These are phyloP conservation scores for Amorpha juglandis DNA, from an alignment of 2,888 invertebrate genomes.

Conservation along the genomic window DNA sequence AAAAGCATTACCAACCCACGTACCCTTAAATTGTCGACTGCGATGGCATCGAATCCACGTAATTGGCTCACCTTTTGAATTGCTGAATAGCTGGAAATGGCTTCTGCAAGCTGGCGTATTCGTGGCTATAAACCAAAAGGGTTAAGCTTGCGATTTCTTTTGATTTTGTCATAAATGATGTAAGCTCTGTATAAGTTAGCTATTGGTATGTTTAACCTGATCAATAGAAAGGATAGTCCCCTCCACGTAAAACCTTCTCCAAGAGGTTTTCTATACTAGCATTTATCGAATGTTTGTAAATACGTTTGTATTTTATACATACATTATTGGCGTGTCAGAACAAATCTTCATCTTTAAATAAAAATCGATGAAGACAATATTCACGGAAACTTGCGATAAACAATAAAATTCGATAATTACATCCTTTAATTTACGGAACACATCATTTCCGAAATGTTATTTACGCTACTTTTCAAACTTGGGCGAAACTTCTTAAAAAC, in stretches of 20 bases:
- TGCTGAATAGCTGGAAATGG: constrained; percentile 20
- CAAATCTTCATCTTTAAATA: too few species aligned
- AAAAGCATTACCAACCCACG: constrained; percentile 15
- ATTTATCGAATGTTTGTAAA: too few species aligned
- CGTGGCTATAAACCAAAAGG: not conserved
- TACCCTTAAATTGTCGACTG: constrained; percentile 25
- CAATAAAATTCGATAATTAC: not conserved
- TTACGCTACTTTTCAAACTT: constrained; percentile 31
- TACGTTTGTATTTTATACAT: too few species aligned
- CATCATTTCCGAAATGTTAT: constrained; percentile 26
- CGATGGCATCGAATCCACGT: constrained; percentile 25
- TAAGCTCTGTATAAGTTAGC: not conserved
- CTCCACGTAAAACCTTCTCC: too few species aligned
- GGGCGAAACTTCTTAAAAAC: constrained; percentile 29
- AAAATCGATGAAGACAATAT: too few species aligned
- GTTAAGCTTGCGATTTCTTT: not conserved
- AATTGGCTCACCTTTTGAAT: constrained; percentile 35
- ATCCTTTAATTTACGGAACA: not conserved
- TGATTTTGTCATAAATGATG: not conserved
- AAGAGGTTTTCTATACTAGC: too few species aligned
- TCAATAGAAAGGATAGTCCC: too few species aligned
- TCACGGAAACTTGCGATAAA: not conserved
- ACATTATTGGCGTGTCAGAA: too few species aligned
- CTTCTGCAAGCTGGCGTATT: constrained; percentile 1
- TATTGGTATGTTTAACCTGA: not conserved